These are phyloP conservation scores for Caenorhabditis latens DNA, from an alignment of 1,140 invertebrate species.

Conservation along the genomic window DNA sequence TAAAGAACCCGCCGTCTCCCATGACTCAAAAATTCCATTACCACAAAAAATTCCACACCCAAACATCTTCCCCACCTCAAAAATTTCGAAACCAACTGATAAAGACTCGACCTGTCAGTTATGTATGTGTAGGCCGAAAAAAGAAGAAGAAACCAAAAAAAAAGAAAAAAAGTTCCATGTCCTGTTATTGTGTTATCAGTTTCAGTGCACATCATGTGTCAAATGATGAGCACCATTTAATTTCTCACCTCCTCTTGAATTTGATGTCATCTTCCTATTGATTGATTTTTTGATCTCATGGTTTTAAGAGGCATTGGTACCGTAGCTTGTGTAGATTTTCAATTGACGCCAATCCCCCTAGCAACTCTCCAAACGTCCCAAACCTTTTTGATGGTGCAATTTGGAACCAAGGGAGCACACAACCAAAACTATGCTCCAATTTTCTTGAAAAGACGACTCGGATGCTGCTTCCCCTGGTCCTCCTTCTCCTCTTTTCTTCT, in stretches of 20 bases:
- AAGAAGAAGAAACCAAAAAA: background rate
- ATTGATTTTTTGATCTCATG: no score
- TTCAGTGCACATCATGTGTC: constrained; percentile 16
- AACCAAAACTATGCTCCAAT: background rate
- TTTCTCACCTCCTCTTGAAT: background rate
- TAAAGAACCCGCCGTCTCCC: no score
- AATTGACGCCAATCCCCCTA: no score
- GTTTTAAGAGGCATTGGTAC: no score
- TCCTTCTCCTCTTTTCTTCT: background rate
- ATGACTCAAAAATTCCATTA: no score
- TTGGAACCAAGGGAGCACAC: background rate
- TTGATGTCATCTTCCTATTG: background rate
- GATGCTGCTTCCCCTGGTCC: background rate
- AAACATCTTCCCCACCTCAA: no score
- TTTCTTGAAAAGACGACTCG: constrained; percentile 1
- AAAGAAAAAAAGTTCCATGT: constrained; percentile 18
- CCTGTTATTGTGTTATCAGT: background rate
- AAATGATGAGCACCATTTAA: constrained; percentile 12
- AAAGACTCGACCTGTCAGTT: no score
- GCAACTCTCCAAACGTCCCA: background rate
- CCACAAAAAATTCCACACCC: no score
- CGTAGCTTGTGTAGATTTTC: no score
- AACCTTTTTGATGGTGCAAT: no score
- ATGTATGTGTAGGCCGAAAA: no score
- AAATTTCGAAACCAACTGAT: background rate